A percentile compares a stretch with the other conserved stretches of the same genome.
phyloP scores from a whole-genome alignment of 2,797 vertebrate species.

The Phoxinus dragarum region DNA sequence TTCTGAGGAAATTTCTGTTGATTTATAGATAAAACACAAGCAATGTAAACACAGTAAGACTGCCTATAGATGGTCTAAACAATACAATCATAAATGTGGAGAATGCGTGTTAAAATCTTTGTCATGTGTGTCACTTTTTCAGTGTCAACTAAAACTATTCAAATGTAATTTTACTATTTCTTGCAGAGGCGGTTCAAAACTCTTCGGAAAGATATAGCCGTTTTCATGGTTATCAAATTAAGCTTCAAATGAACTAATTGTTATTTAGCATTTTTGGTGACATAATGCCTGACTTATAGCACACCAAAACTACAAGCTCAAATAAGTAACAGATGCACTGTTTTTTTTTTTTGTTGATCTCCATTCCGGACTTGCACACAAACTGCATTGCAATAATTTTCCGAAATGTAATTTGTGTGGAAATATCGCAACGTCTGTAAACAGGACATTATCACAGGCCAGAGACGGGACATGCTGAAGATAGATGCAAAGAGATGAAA shows the following conservation, averaged over 20 bases:
- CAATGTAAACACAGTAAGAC: not conserved
- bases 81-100: not conserved
- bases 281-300: not conserved
- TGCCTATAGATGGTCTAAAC: not conserved
- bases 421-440: too few relatives aligned
- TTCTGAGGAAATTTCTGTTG: slow-evolving; percentile 63
- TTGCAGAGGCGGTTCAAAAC: not conserved
- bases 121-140: not conserved
- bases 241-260: not conserved
- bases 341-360: too few relatives aligned
- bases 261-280: not conserved
- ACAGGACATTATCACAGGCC: too few relatives aligned
- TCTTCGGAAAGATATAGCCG: not conserved
- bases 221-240: not conserved
- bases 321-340: too few relatives aligned
- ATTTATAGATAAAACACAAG: not conserved
- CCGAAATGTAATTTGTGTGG: too few relatives aligned
- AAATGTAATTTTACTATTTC: not conserved
- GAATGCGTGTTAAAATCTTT: not conserved
- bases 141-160: not conserved
- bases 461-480: too few relatives aligned
- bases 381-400: too few relatives aligned
- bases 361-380: too few relatives aligned
- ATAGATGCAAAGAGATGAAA: not conserved
- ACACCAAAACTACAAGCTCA: not conserved